phyloP scores from a whole-genome alignment of 2,797 vertebrate species.

The Microhierax caerulescens region DNA sequence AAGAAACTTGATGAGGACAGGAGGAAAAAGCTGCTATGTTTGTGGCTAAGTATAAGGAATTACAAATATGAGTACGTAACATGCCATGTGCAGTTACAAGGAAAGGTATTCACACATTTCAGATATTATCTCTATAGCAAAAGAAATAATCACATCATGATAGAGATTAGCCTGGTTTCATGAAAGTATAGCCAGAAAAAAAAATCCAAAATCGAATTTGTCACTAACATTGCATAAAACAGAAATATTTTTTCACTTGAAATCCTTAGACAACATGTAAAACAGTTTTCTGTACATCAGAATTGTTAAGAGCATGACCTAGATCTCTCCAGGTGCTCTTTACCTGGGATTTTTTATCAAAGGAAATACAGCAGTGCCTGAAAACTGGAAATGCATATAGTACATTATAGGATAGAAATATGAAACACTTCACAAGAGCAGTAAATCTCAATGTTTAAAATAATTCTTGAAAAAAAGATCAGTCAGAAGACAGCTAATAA shows the following conservation, averaged over 20 bases:
- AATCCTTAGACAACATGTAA: not conserved
- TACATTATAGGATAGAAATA: not conserved
- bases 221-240: not conserved
- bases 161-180: not conserved
- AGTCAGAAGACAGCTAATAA: not conserved
- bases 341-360: not conserved
- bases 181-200: slow-evolving; percentile 14
- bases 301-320: not conserved
- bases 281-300: not conserved
- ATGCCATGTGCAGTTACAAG: fast-evolving
- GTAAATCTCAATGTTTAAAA: not conserved
- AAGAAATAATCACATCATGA: not conserved
- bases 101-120: not conserved
- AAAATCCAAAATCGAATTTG: not conserved
- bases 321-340: not conserved
- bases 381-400: not conserved
- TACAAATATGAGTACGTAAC: not conserved
- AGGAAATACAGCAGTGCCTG: not conserved
- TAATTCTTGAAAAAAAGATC: not conserved
- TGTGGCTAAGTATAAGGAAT: not conserved
- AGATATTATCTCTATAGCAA: not conserved
- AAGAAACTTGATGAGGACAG: not conserved
- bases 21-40: not conserved
- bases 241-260: slow-evolving; percentile 12
- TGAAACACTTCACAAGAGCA: not conserved